Evolutionary conservation across 1,140 invertebrate genomes (phyloP), one percentile per base, ranked within the genome.

Genomic region (Lepidostoma basale): DNA sequence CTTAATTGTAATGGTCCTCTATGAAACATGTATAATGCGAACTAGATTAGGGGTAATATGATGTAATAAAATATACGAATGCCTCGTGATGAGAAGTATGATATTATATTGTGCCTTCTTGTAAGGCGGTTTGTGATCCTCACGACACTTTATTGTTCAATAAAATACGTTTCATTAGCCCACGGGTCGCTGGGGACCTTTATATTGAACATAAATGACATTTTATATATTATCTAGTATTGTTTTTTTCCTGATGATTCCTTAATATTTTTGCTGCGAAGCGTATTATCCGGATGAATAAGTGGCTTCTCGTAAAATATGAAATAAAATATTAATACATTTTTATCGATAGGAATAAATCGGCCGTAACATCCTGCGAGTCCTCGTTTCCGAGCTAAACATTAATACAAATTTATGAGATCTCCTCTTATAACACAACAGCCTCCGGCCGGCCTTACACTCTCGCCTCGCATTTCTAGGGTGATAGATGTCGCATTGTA

Each of bases 361-460:
- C 54, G 30, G 30, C 14, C 30, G 54, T 39, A 59, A 59, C 36
- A 39, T 59, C 54, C 20, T 59, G 54, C 36, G 33, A 36, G 54
- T 59, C 14, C 25, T 20, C 33, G 28, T 58, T 58, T 39, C 33
- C 33, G 8, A 9, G 54, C 30, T 22, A 59, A 59, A 59, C 54
- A 59, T 59, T 59, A 59, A 59, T 59, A 59, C 54, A 59, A 36
- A 59, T 59, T 59, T 59, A 59, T 59, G 54, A 25, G 54, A 40
- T 16, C 30, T 59, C 16, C 54, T 59, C 22, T 54, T 33, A 30
- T 12, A 28, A 20, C 26, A 30, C 47, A 30, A 36, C 33, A n/a
- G 33, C 33, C 23, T n/a, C n/a, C n/a, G n/a, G n/a, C n/a, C n/a
- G n/a, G n/a, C n/a, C n/a, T n/a, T n/a, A n/a, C n/a, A n/a, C n/a